Evolutionary conservation across 1,140 invertebrate species (phyloP).

Genomic region (Calycopis cecrops): DNA sequence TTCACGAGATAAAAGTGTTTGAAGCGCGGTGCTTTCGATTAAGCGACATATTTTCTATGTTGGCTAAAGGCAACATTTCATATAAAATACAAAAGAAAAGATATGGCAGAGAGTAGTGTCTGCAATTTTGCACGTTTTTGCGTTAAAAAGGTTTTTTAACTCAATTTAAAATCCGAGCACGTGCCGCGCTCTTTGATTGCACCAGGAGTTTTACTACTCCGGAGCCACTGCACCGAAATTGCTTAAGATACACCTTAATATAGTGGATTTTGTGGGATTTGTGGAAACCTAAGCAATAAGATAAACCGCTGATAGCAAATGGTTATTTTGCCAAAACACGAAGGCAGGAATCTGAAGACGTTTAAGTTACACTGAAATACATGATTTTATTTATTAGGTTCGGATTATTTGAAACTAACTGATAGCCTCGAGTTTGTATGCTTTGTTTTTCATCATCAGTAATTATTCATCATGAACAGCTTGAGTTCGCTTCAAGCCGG

Average conservation of each 20-base stretch:
- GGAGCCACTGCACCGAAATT: slow-evolving; percentile 13
- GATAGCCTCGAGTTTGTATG: too few species aligned
- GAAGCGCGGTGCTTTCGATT: not conserved
- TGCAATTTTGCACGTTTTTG: slow-evolving; percentile 12
- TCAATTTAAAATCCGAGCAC: slow-evolving; percentile 13
- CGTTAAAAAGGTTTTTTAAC: slow-evolving; percentile 11
- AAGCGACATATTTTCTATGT: slow-evolving; percentile 12
- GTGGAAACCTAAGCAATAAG: slow-evolving; percentile 8
- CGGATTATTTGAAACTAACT: too few species aligned
- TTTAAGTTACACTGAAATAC: too few species aligned
- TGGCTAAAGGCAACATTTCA: slow-evolving; percentile 15
- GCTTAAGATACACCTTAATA: slow-evolving; percentile 17
- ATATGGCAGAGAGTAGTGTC: slow-evolving; percentile 8
- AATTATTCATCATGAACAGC: too few species aligned
- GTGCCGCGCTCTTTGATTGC: slow-evolving; percentile 15
- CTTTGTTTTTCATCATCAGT: too few species aligned
- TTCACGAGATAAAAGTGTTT: too few species aligned
- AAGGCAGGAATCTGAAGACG: not conserved
- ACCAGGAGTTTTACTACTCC: slow-evolving; percentile 16
- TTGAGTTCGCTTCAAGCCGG: too few species aligned
- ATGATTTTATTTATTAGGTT: too few species aligned
- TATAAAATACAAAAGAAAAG: slow-evolving; percentile 9
- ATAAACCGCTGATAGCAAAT: not conserved
- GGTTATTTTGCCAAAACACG: slow-evolving; percentile 2
- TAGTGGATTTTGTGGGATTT: not conserved